Conservation (phyloP, 1,140 invertebrate species). For the Hyles euphorbiae region DNA sequence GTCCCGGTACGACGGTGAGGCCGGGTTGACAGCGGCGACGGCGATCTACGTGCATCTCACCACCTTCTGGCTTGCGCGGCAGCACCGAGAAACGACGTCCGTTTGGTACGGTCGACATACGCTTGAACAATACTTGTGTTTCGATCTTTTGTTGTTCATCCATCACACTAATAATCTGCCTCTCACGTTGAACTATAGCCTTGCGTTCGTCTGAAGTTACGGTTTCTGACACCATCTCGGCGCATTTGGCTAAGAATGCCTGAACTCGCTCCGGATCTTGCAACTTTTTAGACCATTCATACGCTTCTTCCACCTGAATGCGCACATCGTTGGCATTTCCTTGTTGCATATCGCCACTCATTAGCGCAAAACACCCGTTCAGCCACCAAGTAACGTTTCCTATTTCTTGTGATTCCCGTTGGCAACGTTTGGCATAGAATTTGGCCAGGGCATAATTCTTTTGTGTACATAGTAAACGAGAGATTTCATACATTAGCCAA, state of each 20-base stretch:
- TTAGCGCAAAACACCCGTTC: slow-evolving; percentile 69
- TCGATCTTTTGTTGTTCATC: slow-evolving; percentile 43
- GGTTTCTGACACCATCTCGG: slow-evolving; percentile 51
- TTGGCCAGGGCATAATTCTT: slow-evolving; percentile 75
- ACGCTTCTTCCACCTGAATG: slow-evolving; percentile 61
- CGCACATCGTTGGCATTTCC: slow-evolving; percentile 74
- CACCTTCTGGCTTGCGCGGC: slow-evolving; percentile 42
- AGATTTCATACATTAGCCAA: slow-evolving; percentile 75
- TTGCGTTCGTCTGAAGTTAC: slow-evolving; percentile 55
- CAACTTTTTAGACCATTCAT: slow-evolving; percentile 60
- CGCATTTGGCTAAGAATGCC: slow-evolving; percentile 55
- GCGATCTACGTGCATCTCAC: slow-evolving; percentile 34
- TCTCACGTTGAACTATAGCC: slow-evolving; percentile 51
- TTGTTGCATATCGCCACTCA: slow-evolving; percentile 72
- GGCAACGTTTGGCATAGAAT: slow-evolving; percentile 74
- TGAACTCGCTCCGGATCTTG: slow-evolving; percentile 57
- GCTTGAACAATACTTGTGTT: slow-evolving; percentile 57
- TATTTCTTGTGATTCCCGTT: slow-evolving; percentile 65
- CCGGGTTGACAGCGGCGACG: slow-evolving; percentile 42
- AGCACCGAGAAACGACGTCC: slow-evolving; percentile 60
- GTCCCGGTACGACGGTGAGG: slow-evolving; percentile 54
- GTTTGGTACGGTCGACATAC: slow-evolving; percentile 56
- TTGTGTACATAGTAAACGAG: slow-evolving; percentile 64
- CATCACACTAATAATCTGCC: slow-evolving; percentile 52
- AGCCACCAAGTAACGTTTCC: slow-evolving; percentile 68